Percentiles rank a stretch among this genome's conserved stretches.
Conservation (phyloP, 2,113 vertebrate species). For the Macquaria ambigua region DNA sequence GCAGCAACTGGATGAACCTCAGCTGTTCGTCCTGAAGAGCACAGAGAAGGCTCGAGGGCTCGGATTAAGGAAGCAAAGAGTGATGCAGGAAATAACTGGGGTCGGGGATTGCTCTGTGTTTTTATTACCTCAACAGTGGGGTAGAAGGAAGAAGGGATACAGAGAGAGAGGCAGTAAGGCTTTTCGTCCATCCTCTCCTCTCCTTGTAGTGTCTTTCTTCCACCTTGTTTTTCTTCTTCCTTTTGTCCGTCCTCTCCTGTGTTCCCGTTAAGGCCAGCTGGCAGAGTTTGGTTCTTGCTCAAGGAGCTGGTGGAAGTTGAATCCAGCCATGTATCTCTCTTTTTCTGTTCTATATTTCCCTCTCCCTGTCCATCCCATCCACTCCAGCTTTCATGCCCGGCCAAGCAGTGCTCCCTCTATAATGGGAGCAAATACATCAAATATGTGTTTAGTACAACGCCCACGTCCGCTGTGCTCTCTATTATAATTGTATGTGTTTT, state of each 20-base stretch:
- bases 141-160: too few species aligned
- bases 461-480: constrained; percentile 8
- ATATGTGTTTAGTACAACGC: constrained; percentile 10
- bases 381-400: constrained; percentile 24
- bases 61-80: background rate
- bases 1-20: background rate
- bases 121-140: background rate
- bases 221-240: background rate
- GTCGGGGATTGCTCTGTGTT: background rate
- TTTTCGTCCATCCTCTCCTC: background rate
- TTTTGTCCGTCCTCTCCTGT: background rate
- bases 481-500: background rate
- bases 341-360: background rate
- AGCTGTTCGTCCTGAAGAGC: background rate
- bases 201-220: background rate
- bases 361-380: background rate
- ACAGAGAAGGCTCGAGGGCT: background rate
- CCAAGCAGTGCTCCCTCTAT: constrained; percentile 17
- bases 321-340: constrained; percentile 6
- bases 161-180: background rate
- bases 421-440: constrained; percentile 34
- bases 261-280: background rate
- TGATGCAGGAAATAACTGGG: background rate
- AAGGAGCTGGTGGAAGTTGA: background rate
- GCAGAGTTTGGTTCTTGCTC: constrained; percentile 3